phyloP scores from a whole-genome alignment of 2,113 vertebrate genomes.

The Odocoileus virginianus region DNA sequence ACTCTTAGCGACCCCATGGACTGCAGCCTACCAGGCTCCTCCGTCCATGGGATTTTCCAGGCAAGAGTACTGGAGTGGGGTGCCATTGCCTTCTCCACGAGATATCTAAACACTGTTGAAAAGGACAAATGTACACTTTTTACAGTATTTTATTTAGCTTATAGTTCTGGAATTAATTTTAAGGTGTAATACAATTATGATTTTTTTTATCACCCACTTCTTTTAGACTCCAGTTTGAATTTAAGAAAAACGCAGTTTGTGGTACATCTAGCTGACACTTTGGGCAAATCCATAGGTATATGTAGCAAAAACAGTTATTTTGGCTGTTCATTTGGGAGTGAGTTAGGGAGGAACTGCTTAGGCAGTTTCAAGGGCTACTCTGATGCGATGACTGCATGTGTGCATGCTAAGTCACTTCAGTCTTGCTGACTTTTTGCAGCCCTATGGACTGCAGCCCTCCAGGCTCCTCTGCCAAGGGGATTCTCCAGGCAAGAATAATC shows the following conservation, averaged over 20 bases:
- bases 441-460: neutral
- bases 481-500: neutral
- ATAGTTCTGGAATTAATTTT: neutral
- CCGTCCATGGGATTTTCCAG: no score
- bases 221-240: neutral
- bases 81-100: neutral
- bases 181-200: neutral
- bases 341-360: neutral
- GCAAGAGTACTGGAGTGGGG: no score
- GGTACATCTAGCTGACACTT: neutral
- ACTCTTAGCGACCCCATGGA: no score
- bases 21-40: no score
- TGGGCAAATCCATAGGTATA: neutral
- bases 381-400: neutral
- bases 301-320: no score
- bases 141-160: neutral
- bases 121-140: neutral
- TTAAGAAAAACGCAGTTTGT: neutral
- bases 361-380: neutral
- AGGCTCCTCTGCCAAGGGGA: neutral
- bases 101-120: neutral
- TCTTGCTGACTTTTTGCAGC: neutral
- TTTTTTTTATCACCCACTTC: neutral
- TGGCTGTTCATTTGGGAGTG: neutral
- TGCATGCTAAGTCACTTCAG: neutral